Evolutionary conservation across 2,888 invertebrate genomes (phyloP).

Genomic region (Adelphocoris suturalis): DNA sequence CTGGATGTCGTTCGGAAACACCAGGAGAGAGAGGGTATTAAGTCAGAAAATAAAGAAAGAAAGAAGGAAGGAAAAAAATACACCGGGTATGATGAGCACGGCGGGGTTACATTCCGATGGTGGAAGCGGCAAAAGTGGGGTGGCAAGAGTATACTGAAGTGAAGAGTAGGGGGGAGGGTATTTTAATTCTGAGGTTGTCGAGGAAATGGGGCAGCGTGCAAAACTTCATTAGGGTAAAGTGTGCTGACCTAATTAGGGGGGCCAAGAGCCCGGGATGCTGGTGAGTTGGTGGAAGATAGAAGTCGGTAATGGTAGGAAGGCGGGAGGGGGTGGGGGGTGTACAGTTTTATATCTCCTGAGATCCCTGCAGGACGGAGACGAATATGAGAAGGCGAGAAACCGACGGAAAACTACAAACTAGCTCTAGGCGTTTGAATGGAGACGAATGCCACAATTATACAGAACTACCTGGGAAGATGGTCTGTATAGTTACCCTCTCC

Average conservation of each 20-base stretch:
- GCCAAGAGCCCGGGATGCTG: conserved; percentile 16
- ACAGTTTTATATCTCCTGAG: conserved; percentile 53
- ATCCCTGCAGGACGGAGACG: conserved; percentile 8
- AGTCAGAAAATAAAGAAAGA: no score
- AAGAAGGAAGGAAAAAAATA: background rate
- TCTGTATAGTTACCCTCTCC: no score
- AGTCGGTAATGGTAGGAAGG: no score
- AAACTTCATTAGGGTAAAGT: conserved; percentile 65
- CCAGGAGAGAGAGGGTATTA: background rate
- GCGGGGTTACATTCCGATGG: background rate
- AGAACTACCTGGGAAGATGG: no score
- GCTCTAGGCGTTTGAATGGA: no score
- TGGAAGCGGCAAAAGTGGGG: background rate
- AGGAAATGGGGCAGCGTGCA: conserved; percentile 61
- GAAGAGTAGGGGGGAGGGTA: background rate
- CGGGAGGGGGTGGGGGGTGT: background rate
- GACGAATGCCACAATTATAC: no score
- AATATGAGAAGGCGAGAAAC: background rate
- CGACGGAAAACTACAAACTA: background rate
- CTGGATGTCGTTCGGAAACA: background rate
- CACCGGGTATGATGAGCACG: background rate
- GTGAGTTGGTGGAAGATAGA: background rate
- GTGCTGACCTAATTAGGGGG: conserved; percentile 61
- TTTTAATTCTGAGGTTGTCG: conserved; percentile 60
- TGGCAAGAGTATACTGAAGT: no score